phyloP scores from a whole-genome alignment of 2,113 vertebrate species.

The Caloenas nicobarica region DNA sequence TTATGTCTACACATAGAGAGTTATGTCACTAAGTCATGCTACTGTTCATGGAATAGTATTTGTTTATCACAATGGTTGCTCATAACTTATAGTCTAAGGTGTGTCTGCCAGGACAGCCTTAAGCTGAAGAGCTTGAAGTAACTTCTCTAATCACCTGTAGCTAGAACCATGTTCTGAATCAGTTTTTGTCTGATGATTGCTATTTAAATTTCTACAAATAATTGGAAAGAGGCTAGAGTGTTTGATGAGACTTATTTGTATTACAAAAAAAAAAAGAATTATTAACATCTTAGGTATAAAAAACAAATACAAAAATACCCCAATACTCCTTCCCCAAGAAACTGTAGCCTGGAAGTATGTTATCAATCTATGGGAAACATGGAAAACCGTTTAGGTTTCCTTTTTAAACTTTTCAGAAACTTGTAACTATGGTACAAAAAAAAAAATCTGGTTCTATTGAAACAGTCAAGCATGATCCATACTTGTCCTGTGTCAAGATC shows the following conservation, averaged over 20 bases:
- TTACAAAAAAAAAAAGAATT: background rate
- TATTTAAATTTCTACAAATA: background rate
- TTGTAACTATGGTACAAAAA: background rate
- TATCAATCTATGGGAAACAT: background rate
- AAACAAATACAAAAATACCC: background rate
- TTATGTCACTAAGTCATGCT: background rate
- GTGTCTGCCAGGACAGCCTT: background rate
- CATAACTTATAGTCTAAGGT: background rate
- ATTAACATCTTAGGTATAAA: background rate
- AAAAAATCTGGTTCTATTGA: background rate
- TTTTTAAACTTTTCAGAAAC: background rate
- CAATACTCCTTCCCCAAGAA: background rate
- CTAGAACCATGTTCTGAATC: background rate
- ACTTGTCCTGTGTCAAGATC: background rate
- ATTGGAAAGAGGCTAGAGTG: background rate
- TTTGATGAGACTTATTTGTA: background rate
- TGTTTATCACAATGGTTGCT: background rate
- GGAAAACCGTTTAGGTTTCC: background rate
- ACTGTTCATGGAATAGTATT: background rate
- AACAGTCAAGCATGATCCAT: background rate
- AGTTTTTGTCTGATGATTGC: background rate
- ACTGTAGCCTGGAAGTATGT: background rate
- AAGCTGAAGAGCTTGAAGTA: background rate
- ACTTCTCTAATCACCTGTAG: background rate
- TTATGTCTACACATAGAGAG: background rate